Percentiles rank a stretch among this genome's conserved stretches.
These are phyloP conservation scores for Anseranas semipalmata DNA, from an alignment of 2,113 vertebrate species.

Conservation along the genomic window DNA sequence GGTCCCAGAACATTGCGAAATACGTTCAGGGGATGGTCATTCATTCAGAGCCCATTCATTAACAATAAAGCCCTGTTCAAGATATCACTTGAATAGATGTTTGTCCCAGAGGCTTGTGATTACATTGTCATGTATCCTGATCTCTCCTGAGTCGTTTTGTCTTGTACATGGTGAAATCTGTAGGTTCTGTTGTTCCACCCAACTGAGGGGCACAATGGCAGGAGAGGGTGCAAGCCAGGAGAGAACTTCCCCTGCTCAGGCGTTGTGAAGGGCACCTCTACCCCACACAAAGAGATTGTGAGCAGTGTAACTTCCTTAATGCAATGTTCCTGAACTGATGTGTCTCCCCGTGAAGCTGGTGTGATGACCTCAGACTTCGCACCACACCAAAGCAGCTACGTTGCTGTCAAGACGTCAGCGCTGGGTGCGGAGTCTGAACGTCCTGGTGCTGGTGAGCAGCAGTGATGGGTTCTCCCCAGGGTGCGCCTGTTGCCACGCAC, in stretches of 20 bases:
- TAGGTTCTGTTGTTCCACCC: neutral
- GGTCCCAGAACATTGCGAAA: neutral
- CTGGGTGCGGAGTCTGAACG: neutral
- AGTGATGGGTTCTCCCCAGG: neutral
- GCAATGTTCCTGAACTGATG: neutral
- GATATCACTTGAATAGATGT: neutral
- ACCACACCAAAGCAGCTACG: neutral
- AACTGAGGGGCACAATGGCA: neutral
- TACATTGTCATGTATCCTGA: neutral
- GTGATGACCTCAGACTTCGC: neutral
- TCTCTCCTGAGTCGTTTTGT: neutral
- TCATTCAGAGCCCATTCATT: neutral
- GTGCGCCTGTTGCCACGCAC: rapidly evolving
- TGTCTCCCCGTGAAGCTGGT: neutral
- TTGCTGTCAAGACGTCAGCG: neutral
- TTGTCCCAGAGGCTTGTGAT: neutral
- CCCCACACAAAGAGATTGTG: neutral
- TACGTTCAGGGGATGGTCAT: neutral
- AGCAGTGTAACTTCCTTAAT: neutral
- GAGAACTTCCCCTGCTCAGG: neutral
- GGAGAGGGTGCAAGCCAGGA: neutral
- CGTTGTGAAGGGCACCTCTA: rapidly evolving
- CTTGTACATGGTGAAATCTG: neutral
- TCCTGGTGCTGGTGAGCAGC: neutral
- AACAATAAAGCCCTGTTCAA: neutral